A percentile compares a stretch with the other conserved stretches of the same genome.
Evolutionary conservation across 2,888 invertebrate genomes (phyloP).

Genomic region (Linnaemya vulpina): DNA sequence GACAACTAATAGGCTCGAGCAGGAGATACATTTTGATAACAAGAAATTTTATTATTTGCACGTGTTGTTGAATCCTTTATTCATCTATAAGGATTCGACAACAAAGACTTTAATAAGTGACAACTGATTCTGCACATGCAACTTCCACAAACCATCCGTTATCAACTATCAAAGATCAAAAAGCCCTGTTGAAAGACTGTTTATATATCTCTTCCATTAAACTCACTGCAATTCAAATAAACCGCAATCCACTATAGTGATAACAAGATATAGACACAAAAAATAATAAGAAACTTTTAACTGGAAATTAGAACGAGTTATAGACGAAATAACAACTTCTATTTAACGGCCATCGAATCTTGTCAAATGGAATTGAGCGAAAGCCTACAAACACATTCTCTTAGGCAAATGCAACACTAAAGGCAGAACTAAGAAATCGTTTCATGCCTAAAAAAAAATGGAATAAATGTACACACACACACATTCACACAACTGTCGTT

Average conservation of each 20-base stretch:
- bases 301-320: neutral
- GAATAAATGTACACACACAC: too few species aligned
- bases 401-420: constrained; percentile 14
- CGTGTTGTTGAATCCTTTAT: too few species aligned
- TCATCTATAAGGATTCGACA: too few species aligned
- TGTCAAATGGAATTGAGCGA: constrained; percentile 64
- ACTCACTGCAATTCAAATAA: neutral
- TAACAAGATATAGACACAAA: neutral
- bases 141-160: too few species aligned
- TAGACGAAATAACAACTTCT: constrained; percentile 47
- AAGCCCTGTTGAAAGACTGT: too few species aligned
- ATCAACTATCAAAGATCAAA: too few species aligned
- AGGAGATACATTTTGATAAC: too few species aligned
- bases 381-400: constrained; percentile 50
- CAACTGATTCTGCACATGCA: too few species aligned
- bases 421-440: neutral
- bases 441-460: constrained; percentile 16
- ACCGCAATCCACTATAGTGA: neutral
- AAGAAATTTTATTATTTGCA: too few species aligned
- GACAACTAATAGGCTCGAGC: too few species aligned
- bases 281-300: constrained; percentile 24
- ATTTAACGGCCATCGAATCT: constrained; percentile 62
- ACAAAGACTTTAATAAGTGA: too few species aligned
- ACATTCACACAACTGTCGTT: neutral
- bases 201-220: too few species aligned